Conservation (phyloP, 2,888 invertebrate genomes). For the Acheta domesticus region DNA sequence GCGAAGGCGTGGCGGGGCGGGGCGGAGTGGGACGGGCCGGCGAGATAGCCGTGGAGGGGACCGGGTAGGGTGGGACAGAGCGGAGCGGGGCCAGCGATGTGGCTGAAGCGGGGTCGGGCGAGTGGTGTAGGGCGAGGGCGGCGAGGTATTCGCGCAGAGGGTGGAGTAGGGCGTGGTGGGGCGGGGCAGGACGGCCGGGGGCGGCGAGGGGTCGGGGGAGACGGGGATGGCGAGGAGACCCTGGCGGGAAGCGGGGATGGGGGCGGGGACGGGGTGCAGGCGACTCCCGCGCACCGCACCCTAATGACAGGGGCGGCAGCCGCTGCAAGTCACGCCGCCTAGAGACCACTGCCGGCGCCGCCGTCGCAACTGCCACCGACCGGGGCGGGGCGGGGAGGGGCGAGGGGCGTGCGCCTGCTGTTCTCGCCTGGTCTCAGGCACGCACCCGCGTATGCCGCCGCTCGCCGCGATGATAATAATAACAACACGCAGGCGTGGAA, state of each 20-base stretch:
- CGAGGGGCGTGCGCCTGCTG: not conserved
- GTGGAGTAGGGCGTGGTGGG: not conserved
- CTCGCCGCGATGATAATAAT: not conserved
- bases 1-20: too few species aligned
- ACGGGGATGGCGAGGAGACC: too few species aligned
- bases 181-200: too few species aligned
- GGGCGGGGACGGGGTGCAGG: not conserved
- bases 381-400: not conserved
- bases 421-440: not conserved
- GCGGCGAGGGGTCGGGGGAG: too few species aligned
- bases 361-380: not conserved
- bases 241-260: not conserved
- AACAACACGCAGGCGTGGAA: too few species aligned
- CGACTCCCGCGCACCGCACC: slow-evolving; percentile 6
- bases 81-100: too few species aligned
- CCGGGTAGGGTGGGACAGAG: too few species aligned
- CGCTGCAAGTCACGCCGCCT: not conserved
- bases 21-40: too few species aligned
- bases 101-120: too few species aligned
- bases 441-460: not conserved
- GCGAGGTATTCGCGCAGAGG: not conserved
- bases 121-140: too few species aligned
- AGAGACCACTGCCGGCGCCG: not conserved
- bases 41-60: too few species aligned
- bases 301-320: not conserved